These are phyloP conservation scores for Hypomecis atomaria DNA, from an alignment of 2,888 invertebrate genomes.

Conservation along the genomic window DNA sequence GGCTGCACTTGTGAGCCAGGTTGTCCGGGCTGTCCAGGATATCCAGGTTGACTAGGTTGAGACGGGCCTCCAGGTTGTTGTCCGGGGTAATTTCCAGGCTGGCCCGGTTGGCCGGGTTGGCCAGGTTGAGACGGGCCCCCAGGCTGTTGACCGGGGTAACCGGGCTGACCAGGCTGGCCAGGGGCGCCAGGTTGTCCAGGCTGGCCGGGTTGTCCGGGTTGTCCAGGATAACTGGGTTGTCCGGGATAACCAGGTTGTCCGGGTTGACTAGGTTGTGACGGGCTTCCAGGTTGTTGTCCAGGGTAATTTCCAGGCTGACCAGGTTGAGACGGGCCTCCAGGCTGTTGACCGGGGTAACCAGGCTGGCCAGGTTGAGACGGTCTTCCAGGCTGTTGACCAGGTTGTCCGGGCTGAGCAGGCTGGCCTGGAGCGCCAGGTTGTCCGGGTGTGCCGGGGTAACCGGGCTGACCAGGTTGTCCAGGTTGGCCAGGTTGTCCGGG, in stretches of 20 bases:
- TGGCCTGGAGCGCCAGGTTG: conserved; percentile 35
- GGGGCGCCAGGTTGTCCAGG: conserved; percentile 41
- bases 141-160: neutral
- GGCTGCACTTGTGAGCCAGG: too few species aligned
- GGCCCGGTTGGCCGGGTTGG: too few species aligned
- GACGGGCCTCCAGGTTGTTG: too few species aligned
- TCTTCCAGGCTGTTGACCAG: conserved; percentile 39
- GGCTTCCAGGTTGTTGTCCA: too few species aligned
- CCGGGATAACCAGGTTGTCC: conserved; percentile 15
- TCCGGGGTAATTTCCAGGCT: too few species aligned
- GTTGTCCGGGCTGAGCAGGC: conserved; percentile 29
- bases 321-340: conserved; percentile 62
- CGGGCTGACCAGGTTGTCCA: conserved; percentile 35
- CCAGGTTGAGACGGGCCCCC: too few species aligned
- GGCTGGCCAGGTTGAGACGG: conserved; percentile 51
- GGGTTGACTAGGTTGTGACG: conserved; percentile 53
- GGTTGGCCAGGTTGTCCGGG: conserved; percentile 41
- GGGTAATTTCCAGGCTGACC: conserved; percentile 47
- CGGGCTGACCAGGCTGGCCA: conserved; percentile 41
- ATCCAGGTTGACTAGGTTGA: too few species aligned
- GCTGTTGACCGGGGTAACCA: conserved; percentile 67
- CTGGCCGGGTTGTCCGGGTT: conserved; percentile 42
- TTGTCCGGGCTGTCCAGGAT: too few species aligned
- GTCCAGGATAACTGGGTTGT: conserved; percentile 56
- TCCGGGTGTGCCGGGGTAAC: conserved; percentile 35